Conservation (phyloP, 2,113 vertebrate genomes). For the Micromys minutus region DNA sequence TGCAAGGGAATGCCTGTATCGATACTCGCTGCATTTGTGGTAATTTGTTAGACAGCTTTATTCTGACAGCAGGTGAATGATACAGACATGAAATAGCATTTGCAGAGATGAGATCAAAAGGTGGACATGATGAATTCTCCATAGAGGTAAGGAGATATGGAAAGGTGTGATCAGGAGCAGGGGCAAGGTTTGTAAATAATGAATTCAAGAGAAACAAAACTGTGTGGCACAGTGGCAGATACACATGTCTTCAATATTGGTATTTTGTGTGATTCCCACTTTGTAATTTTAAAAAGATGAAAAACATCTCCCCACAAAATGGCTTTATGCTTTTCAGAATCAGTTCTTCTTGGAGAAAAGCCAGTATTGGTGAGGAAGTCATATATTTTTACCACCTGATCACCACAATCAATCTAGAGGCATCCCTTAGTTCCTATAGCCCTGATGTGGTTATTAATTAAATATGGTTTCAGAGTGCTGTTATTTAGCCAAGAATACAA, state of each 20-base stretch:
- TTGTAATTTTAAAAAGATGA: neutral
- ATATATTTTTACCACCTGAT: neutral
- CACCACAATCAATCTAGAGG: neutral
- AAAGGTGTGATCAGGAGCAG: neutral
- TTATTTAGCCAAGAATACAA: constrained; percentile 7
- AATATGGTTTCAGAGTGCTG: neutral
- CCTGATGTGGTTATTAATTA: neutral
- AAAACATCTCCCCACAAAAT: neutral
- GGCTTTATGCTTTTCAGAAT: neutral
- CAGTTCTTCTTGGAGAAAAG: neutral
- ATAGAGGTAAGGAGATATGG: neutral
- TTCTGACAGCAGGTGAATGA: neutral
- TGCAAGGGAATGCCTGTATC: neutral
- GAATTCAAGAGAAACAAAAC: neutral
- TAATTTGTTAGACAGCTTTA: neutral
- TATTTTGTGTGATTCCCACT: neutral
- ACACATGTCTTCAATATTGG: neutral
- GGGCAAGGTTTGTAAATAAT: rapidly evolving
- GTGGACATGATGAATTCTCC: neutral
- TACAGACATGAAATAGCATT: neutral
- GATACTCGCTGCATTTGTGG: neutral
- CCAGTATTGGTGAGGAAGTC: neutral
- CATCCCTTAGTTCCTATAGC: neutral
- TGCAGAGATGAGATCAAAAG: neutral
- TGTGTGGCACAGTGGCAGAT: neutral